A percentile compares a stretch with the other conserved stretches of the same genome.
Evolutionary conservation across 2,888 invertebrate genomes (phyloP).

Genomic region (Liopterus haemorrhoidalis): DNA sequence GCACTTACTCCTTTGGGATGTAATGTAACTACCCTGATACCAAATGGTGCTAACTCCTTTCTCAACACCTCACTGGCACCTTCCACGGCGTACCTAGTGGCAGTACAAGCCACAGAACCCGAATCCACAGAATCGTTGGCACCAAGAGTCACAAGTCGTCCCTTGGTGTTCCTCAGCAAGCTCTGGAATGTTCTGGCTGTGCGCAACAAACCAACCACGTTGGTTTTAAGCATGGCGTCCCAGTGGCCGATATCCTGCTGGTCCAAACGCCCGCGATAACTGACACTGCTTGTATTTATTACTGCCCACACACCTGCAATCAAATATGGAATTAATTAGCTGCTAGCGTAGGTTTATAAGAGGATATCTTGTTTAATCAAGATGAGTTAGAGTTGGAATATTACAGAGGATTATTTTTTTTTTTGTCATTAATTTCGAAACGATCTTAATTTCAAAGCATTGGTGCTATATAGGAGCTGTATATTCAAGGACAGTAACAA

Average conservation of each 20-base stretch:
- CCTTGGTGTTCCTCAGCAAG: slow-evolving; percentile 58
- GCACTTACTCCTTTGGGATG: slow-evolving; percentile 65
- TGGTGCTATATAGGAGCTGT: too few relatives aligned
- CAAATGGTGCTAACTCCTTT: slow-evolving; percentile 61
- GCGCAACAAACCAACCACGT: slow-evolving; percentile 66
- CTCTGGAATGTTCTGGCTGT: slow-evolving; percentile 72
- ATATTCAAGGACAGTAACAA: too few relatives aligned
- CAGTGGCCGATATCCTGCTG: slow-evolving; percentile 64
- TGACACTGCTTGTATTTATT: slow-evolving; percentile 74
- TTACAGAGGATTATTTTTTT: slow-evolving; percentile 75
- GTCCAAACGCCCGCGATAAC: slow-evolving; percentile 63
- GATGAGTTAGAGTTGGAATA: too few relatives aligned
- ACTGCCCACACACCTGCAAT: slow-evolving; percentile 71
- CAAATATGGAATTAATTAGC: slow-evolving; percentile 19
- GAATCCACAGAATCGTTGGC: slow-evolving; percentile 48
- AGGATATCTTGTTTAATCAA: too few relatives aligned
- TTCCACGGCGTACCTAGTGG: slow-evolving; percentile 70
- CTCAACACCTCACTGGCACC: slow-evolving; percentile 71
- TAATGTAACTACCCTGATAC: slow-evolving; percentile 68
- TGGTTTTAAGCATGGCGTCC: slow-evolving; percentile 64
- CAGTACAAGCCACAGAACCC: slow-evolving; percentile 45
- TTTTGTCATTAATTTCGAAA: slow-evolving; percentile 41
- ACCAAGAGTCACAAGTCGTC: slow-evolving; percentile 67
- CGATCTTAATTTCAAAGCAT: too few relatives aligned
- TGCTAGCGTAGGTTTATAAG: too few relatives aligned